Percentiles rank a stretch among this genome's conserved stretches.
Conservation (phyloP, 2,113 vertebrate genomes). For the Mohoua ochrocephala region DNA sequence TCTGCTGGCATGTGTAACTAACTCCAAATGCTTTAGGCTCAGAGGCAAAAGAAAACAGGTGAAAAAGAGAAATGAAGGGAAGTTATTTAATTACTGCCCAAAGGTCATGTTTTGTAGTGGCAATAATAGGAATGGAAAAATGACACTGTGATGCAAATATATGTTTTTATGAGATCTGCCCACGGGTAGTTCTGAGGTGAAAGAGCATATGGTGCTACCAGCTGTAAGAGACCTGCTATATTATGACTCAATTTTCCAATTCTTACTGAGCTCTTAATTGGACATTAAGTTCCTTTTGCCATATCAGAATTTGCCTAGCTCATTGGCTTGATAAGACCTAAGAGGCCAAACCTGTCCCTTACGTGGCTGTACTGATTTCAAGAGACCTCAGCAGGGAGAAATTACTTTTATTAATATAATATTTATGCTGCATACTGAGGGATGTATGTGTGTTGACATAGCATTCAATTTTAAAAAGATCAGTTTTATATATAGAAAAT, state of each 20-base stretch:
- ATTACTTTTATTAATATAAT: not conserved
- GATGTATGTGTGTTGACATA: not conserved
- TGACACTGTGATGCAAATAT: not conserved
- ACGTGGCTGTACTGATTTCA: not conserved
- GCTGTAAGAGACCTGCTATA: not conserved
- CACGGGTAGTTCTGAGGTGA: not conserved
- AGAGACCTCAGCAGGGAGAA: not conserved
- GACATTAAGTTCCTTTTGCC: not conserved
- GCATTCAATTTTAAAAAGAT: not conserved
- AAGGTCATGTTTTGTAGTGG: not conserved
- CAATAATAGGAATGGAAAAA: not conserved
- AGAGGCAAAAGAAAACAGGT: not conserved
- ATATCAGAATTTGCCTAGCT: not conserved
- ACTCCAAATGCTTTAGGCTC: not conserved
- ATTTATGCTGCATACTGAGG: not conserved
- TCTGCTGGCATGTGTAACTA: not conserved
- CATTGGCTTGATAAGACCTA: constrained; percentile 2
- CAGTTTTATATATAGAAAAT: not conserved
- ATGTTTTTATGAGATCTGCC: not conserved
- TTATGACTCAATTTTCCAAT: not conserved
- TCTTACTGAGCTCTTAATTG: not conserved
- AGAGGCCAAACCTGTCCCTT: not conserved
- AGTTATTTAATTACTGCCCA: not conserved
- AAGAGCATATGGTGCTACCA: not conserved
- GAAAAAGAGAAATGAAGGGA: not conserved